Evolutionary conservation across 2,113 vertebrate genomes (phyloP), one percentile per base, ranked within the genome.

Genomic region (Regulus satrapa): DNA sequence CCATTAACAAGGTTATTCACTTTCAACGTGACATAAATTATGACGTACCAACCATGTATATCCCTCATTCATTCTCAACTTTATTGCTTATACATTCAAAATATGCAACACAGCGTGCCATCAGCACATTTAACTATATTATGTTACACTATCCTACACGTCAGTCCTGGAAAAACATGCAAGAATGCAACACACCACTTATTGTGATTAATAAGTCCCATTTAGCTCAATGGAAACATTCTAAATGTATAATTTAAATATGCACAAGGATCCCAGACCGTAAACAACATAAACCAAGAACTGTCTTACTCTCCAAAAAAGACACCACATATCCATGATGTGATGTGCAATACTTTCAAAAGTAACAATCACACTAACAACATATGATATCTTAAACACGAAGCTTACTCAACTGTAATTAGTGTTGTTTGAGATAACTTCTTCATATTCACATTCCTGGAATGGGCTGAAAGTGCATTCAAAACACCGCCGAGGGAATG

Each of bases 401-500:
- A 96, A 94, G 95, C 78, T 96, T 96, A 97, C 96, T 97, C 95
- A 96, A 96, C 95, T 96, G 95, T 93, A 96, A 97, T 95, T 95
- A 95, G 93, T 95, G 95, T 12, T 96, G 94, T 97, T 89, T 96
- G 94, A 96, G 96, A 96, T 95, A 95, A 96, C 93, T 86, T 97
- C 95, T 97, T 96, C 94, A 97, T 93, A 96, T 96, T 97, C 94
- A 96, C 95, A 96, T 94, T 96, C 92, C 94, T 96, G 93, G 95
- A 94, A 96, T 45, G 95, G 93, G 95, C 94, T 97, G 94, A 95
- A 93, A 96, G 94, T 96, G 92, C 95, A 97, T 95, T 93, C 94
- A 96, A 97, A 94, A 95, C 95, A 96, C 95, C 92, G 93, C 93
- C 94, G 95, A 92, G 94, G 93, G 88, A 96, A 96, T 94, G 94